Percentiles rank a stretch among this genome's conserved stretches.
phyloP scores from a whole-genome alignment of 2,113 vertebrate genomes.

The Phylloscopus trochiloides region DNA sequence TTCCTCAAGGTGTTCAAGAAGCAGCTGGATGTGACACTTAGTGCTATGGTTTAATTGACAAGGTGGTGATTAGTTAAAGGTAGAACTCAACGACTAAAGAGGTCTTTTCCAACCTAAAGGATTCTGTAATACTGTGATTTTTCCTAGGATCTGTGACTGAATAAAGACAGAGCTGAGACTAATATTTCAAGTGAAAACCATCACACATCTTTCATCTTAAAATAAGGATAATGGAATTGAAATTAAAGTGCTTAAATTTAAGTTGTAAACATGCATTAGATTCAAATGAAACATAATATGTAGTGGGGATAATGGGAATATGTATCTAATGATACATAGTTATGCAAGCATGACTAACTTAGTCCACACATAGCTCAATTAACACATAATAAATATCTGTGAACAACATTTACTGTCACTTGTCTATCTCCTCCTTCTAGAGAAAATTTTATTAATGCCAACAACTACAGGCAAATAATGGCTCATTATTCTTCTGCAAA shows the following conservation, averaged over 20 bases:
- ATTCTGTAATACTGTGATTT: not conserved
- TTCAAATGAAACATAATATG: not conserved
- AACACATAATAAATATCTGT: not conserved
- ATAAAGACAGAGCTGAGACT: not conserved
- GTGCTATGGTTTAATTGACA: not conserved
- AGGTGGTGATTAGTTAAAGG: not conserved
- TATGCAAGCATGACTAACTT: not conserved
- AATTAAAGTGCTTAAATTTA: not conserved
- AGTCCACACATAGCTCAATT: not conserved
- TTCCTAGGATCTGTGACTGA: not conserved
- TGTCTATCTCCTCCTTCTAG: not conserved
- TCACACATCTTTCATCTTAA: not conserved
- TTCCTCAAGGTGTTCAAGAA: not conserved
- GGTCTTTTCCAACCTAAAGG: not conserved
- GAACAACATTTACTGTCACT: not conserved
- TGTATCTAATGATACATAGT: not conserved
- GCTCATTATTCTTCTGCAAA: not conserved
- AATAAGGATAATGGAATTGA: not conserved
- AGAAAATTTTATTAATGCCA: not conserved
- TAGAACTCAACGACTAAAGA: not conserved
- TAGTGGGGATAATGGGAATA: not conserved
- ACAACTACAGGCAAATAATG: not conserved
- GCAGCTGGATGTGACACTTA: not conserved
- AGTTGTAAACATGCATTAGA: not conserved
- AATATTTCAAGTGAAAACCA: not conserved